Conservation (phyloP, 2,797 vertebrate genomes). For the Crypturellus tataupa region DNA sequence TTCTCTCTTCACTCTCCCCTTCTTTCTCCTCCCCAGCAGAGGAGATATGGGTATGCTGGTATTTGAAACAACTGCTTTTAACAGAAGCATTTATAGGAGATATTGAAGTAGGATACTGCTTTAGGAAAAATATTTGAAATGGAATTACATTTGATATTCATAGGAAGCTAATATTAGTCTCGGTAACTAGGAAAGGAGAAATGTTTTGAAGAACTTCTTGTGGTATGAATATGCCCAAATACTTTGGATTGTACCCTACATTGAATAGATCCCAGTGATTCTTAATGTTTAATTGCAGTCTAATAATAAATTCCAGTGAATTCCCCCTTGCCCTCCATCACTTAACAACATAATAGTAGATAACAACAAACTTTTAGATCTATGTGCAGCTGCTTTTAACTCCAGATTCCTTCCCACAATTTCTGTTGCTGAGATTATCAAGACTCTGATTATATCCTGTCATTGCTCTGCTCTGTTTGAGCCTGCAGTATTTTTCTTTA, state of each 20-base stretch:
- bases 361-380: neutral
- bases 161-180: constrained; percentile 11
- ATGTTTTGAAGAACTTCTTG: constrained; percentile 29
- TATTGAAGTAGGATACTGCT: neutral
- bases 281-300: constrained; percentile 28
- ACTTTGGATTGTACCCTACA: neutral
- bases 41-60: neutral
- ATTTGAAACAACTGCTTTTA: constrained; percentile 59
- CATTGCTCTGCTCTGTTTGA: neutral
- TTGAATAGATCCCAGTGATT: constrained; percentile 11
- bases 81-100: constrained; percentile 9
- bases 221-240: neutral
- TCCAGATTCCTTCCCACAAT: neutral
- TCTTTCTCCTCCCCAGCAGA: neutral
- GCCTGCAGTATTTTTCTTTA: neutral
- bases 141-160: constrained; percentile 5
- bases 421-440: neutral
- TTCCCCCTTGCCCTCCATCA: neutral
- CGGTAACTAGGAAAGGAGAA: constrained; percentile 48
- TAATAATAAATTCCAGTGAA: constrained; percentile 13
- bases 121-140: constrained; percentile 15
- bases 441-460: neutral
- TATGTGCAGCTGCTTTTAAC: neutral
- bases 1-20: neutral
- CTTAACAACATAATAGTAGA: neutral